These are phyloP conservation scores for Eremophila alpestris DNA, from an alignment of 2,797 vertebrate species.

Conservation along the genomic window DNA sequence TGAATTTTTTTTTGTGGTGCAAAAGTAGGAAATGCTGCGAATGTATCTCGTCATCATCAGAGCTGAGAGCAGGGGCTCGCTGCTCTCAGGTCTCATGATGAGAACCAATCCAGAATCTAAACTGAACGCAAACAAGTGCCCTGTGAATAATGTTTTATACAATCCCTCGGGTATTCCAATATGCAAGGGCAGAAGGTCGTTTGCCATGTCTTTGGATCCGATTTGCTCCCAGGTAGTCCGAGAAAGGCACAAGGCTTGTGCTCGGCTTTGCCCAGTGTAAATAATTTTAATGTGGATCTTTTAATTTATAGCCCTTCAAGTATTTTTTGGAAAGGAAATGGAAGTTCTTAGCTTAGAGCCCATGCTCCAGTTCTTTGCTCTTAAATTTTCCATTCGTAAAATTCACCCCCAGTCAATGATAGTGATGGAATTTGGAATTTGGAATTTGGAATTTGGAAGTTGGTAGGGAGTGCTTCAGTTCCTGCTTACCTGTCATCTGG, in stretches of 20 bases:
- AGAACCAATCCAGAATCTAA: conserved; percentile 28
- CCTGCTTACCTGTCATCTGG: conserved; percentile 7
- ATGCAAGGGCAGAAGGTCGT: conserved; percentile 65
- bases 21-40: conserved; percentile 49
- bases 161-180: conserved; percentile 52
- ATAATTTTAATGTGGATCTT: conserved; percentile 22
- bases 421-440: not conserved
- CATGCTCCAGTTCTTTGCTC: conserved; percentile 20
- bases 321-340: not conserved
- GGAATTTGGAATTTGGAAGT: conserved; percentile 18
- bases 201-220: not conserved
- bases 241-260: conserved; percentile 18
- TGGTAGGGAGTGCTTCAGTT: conserved; percentile 66
- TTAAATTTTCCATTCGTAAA: conserved; percentile 12
- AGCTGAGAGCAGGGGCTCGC: conserved; percentile 44
- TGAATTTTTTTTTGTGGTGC: conserved; percentile 28
- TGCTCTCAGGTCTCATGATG: conserved; percentile 65
- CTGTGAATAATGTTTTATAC: conserved; percentile 71
- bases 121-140: conserved; percentile 74
- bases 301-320: conserved; percentile 15
- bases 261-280: conserved; percentile 51
- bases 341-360: not conserved
- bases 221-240: conserved; percentile 2
- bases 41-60: conserved; percentile 66
- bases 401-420: not conserved